Base-by-base conservation (phyloP, 2,797 vertebrate species). In the Gallinago nigripennis region DNA sequence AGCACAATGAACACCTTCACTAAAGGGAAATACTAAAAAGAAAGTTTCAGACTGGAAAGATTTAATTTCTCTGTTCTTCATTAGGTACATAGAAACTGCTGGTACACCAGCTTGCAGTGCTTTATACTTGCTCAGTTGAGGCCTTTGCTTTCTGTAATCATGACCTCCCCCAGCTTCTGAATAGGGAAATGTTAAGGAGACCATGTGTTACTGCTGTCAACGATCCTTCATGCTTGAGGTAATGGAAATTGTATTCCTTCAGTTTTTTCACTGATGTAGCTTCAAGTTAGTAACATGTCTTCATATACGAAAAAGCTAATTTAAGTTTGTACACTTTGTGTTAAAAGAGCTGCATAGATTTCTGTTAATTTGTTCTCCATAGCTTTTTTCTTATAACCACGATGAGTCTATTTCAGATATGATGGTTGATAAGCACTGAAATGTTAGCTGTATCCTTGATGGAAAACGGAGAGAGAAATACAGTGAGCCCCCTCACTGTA, bases 181-280 rank as follows among this genome's bases (percentile, higher is more conserved):
- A 69, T 1, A 71, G 20, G 28, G 24, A 87, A 85, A 82, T 82
- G 37, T 90, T 90, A 69, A 54, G 21, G 58, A 72, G 39, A 88
- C 82, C 82, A 72, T 82, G 79, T 76, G 80, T 39, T 88, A n/a
- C 72, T 72, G 61, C 82, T 82, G 66, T 46, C 85, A 94, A 75
- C 2, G 3, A 81, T 54, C 69, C 45, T 83, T 94, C 58, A 63
- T 51, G 50, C 37, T 54, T 71, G 27, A 86, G 54, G 77, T 75
- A 88, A 83, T 18, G 53, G 41, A 73, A 92, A 85, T 43, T 35
- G 33, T 54, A 71, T 69, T 90, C 39, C 39, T 89, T 81, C 72
- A 24, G 2, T 30, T 75, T 96, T 88, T 82, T 78, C 69, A 61
- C 58, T 58, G 61, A 61, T 24, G 46, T 1, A 4, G 25, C 37